phyloP scores from a whole-genome alignment of 2,888 invertebrate genomes.

The Lasioglossum pauxillum region DNA sequence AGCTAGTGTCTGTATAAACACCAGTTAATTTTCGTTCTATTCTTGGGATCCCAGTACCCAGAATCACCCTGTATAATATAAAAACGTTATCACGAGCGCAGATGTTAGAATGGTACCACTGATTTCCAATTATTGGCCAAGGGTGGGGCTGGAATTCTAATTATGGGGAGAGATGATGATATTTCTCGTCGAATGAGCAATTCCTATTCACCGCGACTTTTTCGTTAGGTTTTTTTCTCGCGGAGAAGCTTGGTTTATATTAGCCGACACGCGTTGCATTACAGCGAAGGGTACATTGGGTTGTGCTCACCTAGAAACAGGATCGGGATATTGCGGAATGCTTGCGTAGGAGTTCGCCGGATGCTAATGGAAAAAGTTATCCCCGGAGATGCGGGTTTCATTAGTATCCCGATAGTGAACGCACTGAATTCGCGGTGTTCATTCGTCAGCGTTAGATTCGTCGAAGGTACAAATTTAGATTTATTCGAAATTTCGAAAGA shows the following conservation, averaged over 20 bases:
- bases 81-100: too few species aligned
- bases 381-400: constrained; percentile 7
- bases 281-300: constrained; percentile 4
- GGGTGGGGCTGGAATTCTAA: not conserved
- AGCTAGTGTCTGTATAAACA: too few species aligned
- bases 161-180: not conserved
- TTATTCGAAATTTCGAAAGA: not conserved
- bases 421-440: not conserved
- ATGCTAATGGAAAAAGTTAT: constrained; percentile 52
- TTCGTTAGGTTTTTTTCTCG: constrained; percentile 13
- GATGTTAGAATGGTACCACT: not conserved
- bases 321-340: constrained; percentile 5
- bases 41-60: too few species aligned
- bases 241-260: constrained; percentile 14
- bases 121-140: not conserved
- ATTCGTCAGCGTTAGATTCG: not conserved
- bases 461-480: not conserved
- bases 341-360: constrained; percentile 2
- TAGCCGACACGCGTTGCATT: constrained; percentile 39
- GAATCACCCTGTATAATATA: too few species aligned
- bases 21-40: too few species aligned
- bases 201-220: not conserved
- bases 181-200: not conserved
- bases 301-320: not conserved
- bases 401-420: not conserved